Percentiles rank a stretch among this genome's conserved stretches.
These are phyloP conservation scores for Tuberolachnus salignus DNA, from an alignment of 2,888 invertebrate genomes.

Conservation along the genomic window DNA sequence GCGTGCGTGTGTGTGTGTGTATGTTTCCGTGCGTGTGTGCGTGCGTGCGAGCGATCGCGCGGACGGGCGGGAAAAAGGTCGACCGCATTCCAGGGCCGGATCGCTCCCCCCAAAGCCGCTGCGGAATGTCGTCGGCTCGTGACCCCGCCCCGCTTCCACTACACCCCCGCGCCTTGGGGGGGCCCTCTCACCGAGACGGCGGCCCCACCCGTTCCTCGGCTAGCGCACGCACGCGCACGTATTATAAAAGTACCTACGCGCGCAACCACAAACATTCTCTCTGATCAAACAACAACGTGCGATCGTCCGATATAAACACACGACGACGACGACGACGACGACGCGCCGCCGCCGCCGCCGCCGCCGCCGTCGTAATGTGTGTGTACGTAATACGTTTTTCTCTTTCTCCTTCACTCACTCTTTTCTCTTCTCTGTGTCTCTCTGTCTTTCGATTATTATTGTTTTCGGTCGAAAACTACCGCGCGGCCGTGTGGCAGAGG, in stretches of 20 bases:
- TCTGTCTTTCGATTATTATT: too few species aligned
- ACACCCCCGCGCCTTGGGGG: conserved; percentile 16
- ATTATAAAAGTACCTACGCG: too few species aligned
- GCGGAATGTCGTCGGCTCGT: conserved; percentile 55
- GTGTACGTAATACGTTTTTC: too few species aligned
- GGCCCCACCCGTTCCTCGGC: neutral
- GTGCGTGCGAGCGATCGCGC: neutral
- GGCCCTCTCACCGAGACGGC: too few species aligned
- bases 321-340: neutral
- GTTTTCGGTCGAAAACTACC: too few species aligned
- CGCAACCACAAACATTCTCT: neutral
- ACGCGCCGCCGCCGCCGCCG: neutral
- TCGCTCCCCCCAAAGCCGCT: conserved; percentile 49
- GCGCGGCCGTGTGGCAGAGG: too few species aligned
- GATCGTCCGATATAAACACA: conserved; percentile 47
- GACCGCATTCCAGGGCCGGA: conserved; percentile 59
- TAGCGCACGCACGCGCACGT: too few species aligned
- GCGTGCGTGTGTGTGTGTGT: conserved; percentile 33
- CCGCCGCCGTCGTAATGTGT: neutral
- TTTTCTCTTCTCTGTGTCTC: too few species aligned
- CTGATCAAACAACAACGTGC: conserved; percentile 35
- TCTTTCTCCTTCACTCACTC: too few species aligned
- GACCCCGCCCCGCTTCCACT: conserved; percentile 46
- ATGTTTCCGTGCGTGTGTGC: neutral
- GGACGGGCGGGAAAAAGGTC: conserved; percentile 58